These are phyloP conservation scores for Epirrhoe alternata DNA, from an alignment of 2,888 invertebrate genomes.

Conservation along the genomic window DNA sequence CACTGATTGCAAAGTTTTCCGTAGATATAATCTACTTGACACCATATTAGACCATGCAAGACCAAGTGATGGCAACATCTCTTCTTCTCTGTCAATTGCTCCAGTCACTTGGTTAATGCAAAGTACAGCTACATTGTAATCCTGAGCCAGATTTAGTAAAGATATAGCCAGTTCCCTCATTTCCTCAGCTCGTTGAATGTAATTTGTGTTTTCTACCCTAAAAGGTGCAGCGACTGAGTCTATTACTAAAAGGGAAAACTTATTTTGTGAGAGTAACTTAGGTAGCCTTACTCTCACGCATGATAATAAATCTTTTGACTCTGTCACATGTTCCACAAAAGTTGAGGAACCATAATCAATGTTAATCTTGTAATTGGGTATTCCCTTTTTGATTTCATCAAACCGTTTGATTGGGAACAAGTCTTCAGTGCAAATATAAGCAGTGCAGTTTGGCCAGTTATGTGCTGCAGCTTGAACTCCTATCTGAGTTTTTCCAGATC, in stretches of 20 bases:
- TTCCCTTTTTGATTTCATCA: conserved; percentile 64
- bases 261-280: conserved; percentile 59
- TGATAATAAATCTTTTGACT: conserved; percentile 67
- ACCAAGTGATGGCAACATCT: conserved; percentile 72
- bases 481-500: conserved; percentile 93
- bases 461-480: conserved; percentile 89
- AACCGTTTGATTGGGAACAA: conserved; percentile 81
- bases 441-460: conserved; percentile 85
- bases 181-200: conserved; percentile 75
- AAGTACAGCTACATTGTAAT: conserved; percentile 66
- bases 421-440: conserved; percentile 92
- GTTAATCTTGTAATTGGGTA: conserved; percentile 45
- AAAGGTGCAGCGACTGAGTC: conserved; percentile 80
- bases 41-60: conserved; percentile 81
- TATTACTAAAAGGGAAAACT: conserved; percentile 64
- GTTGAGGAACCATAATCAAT: conserved; percentile 65
- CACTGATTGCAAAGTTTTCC: conserved; percentile 47
- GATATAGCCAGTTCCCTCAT: conserved; percentile 70
- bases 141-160: conserved; percentile 63
- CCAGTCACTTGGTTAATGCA: conserved; percentile 79
- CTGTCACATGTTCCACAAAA: conserved; percentile 76
- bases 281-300: conserved; percentile 72
- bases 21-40: conserved; percentile 63
- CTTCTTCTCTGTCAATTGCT: conserved; percentile 56
- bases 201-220: conserved; percentile 71